These are phyloP conservation scores for Panthera leo DNA, from an alignment of 2,113 vertebrate genomes.

Conservation along the genomic window DNA sequence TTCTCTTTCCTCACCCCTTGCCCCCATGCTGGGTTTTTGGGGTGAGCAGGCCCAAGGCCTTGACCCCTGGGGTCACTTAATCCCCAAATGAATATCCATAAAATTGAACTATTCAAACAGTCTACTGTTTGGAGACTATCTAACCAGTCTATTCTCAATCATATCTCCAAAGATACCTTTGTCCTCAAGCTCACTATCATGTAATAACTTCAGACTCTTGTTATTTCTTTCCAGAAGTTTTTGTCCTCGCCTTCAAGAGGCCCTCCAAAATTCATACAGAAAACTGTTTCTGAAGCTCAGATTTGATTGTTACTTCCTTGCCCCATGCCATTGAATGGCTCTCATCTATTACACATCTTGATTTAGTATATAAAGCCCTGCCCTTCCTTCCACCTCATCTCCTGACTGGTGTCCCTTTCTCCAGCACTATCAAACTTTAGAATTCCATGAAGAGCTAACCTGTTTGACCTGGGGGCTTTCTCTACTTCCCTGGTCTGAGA, in stretches of 20 bases:
- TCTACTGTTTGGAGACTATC: not conserved
- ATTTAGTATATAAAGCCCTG: not conserved
- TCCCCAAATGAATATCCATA: not conserved
- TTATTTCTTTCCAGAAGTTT: not conserved
- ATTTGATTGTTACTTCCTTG: not conserved
- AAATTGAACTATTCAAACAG: not conserved
- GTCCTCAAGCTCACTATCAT: not conserved
- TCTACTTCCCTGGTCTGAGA: not conserved
- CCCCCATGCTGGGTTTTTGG: constrained; percentile 22
- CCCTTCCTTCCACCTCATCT: not conserved
- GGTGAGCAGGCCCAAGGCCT: constrained; percentile 58
- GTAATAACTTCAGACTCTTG: not conserved
- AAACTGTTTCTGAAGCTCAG: not conserved
- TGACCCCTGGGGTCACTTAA: not conserved
- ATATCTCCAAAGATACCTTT: not conserved
- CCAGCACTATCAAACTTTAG: not conserved
- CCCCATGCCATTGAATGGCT: not conserved
- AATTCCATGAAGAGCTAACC: not conserved
- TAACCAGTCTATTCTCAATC: not conserved
- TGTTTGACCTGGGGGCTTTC: not conserved
- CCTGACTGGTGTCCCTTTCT: not conserved
- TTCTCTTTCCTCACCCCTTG: constrained; percentile 48
- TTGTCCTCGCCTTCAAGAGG: not conserved
- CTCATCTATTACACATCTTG: not conserved
- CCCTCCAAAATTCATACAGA: not conserved